A percentile compares a stretch with the other conserved stretches of the same genome.
Conservation (phyloP, 2,113 vertebrate species). For the Centrocercus urophasianus region DNA sequence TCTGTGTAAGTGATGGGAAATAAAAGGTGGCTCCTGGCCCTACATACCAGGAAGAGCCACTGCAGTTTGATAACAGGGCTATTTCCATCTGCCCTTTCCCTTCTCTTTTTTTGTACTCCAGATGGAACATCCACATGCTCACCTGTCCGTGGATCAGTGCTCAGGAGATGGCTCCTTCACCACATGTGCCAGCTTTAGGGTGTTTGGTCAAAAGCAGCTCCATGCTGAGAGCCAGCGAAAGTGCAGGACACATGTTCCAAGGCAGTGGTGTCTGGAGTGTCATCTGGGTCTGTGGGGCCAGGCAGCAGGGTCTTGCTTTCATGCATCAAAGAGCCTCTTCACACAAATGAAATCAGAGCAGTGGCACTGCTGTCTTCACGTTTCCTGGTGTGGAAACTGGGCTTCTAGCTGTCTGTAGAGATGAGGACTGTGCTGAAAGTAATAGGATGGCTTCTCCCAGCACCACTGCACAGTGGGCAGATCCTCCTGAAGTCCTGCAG, state of each 20-base stretch:
- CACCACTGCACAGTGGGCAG: neutral
- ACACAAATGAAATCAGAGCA: neutral
- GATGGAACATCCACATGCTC: neutral
- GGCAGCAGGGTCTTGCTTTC: neutral
- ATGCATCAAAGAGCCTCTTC: accelerated
- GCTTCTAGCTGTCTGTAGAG: neutral
- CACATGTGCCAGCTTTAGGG: neutral
- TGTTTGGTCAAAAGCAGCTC: neutral
- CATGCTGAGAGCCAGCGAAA: neutral
- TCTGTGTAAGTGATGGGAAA: neutral
- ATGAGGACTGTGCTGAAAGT: too few relatives aligned
- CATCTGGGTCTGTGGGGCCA: neutral
- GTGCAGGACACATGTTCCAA: too few relatives aligned
- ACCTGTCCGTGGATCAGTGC: neutral
- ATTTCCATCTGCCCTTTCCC: neutral
- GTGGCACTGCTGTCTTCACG: neutral
- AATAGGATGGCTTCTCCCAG: neutral
- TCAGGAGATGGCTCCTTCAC: neutral
- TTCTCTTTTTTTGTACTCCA: neutral
- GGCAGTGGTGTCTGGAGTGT: neutral
- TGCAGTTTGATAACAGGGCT: neutral
- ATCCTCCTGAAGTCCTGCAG: neutral
- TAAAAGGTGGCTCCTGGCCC: neutral
- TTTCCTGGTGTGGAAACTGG: neutral
- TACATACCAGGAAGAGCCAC: neutral